Base-by-base conservation (phyloP, 1,140 invertebrate species). In the Microplitis demolitor region DNA sequence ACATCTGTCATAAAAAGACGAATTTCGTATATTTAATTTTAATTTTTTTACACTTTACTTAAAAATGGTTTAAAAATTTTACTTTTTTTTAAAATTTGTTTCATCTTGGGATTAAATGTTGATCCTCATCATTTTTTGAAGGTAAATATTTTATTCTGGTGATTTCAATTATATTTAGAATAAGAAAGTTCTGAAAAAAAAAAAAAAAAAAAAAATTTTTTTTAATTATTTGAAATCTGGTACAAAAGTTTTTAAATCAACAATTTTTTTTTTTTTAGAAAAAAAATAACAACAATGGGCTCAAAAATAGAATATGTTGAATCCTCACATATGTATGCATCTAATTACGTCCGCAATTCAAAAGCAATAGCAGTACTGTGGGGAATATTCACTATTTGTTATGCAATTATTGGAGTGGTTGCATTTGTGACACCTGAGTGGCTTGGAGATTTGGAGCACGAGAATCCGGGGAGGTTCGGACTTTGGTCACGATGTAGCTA, bases 351-450 rank as follows among this genome's bases (percentile, higher is more conserved):
- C 54, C 90, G 97, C 79, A 98, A 98, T 90, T 97, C 95, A 60
- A 96, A 97, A 88, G 97, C 97, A 51, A 97, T 99, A 68, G 97
- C 96, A 53, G 96, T 99, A 14, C 89, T 98, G 58, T 99, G 98
- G 98, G 97, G 93, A 24, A 95, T 98, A 77, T 98, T 99, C 84
- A 95, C 95, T 66, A 95, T 98, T 80, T 98, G 97, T 87, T 98
- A 97, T 85, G 95, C 96, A 63, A 98, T 99, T 78, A 97, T 99
- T 79, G 93, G 93, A 69, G 92, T 97, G 70, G 96, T 99, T 14
- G 94, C 96, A 0, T 98, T 99, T 84, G 92, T 98, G 14, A 97
- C 97, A 67, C 97, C 97, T 5, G 97, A 99, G 87, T 99, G 97
- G 94, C 94, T 92, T 80, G 97, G 90, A 1, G 92, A 93, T 90